Evolutionary conservation across 2,888 invertebrate genomes (phyloP), one percentile per base, ranked within the genome.

Genomic region (Drosophila paranaensis): DNA sequence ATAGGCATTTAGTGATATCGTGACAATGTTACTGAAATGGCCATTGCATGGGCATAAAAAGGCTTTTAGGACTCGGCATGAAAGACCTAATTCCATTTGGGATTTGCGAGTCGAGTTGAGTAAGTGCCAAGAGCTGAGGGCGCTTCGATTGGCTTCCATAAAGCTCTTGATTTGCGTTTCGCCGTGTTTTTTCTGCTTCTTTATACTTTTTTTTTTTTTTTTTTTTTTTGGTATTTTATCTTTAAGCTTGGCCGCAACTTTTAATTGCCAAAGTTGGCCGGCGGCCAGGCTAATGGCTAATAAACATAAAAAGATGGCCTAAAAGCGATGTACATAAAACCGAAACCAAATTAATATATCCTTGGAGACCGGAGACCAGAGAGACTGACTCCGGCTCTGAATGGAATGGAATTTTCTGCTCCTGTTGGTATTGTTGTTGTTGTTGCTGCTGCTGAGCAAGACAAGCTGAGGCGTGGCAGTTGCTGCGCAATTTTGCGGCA

Each of bases 301-400:
- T 89, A 89, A 84, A 81, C 81, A 89, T 80, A 74, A 78, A 74
- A 77, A 72, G 62, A 77, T 67, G 63, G 66, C 65, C 75, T 74
- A 81, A 84, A 78, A 89, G 79, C 75, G 48, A 42, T 37, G 65
- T 56, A 77, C 88, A 86, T 83, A 80, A 85, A 85, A 85, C 64
- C 79, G 79, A 74, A 87, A 71, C 84, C 81, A 79, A 87, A 85
- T 89, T 85, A 89, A 89, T 85, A 87, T 89, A 87, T 85, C 84
- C 84, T 87, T 85, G 88, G 84, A 85, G 84, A 85, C 84, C 25
- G 13, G 13, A 25, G 45, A 45, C 8, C 25, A 1, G 89, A 86
- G 68, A 50, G 30, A 6, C 30, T 8, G 30, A 33, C 42, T 10
- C 8, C 16, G 9, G 11, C 30, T 50, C 33, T 33, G 33, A 16